Evolutionary conservation across 37 sponge, comb jelly and placozoan genomes (phyloP), one percentile per base, ranked within the genome.

Genomic region (Ianthella basta): DNA sequence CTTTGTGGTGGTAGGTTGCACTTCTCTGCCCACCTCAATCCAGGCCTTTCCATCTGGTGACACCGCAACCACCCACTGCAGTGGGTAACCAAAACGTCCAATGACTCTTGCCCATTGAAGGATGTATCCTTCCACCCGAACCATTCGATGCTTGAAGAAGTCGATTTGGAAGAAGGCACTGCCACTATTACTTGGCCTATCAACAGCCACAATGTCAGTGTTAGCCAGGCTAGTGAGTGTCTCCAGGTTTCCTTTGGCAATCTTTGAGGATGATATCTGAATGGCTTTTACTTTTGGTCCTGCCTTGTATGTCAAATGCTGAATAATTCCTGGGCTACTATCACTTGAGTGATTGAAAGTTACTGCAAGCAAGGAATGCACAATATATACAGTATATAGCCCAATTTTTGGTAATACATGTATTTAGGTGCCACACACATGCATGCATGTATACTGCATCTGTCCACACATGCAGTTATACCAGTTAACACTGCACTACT

Each of bases 71-170:
- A 33, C 20, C 68, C 83, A 82, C 25, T 64, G 37, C 53, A 24
- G 27, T 15, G 83, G 83, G 50, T 19, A 34, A 8, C 83, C 83
- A 44, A 38, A 56, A 13, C 25, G 60, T 23, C 83, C 83, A 75
- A 40, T 24, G 24, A 32, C 83, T 20, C 35, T 27, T 33, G 29
- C 5, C 32, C 83, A 82, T 13, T 65, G 65, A 39, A 82, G 83
- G 16, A 38, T 1, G 67, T 82, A 82, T 0, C 83, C 83, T 16
- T 18, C 32, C 27, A 82, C 38, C 4, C 32, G 18, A 65, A 82
- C 41, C 14, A 82, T 6, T 1, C 83, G 39, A 12, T 82, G 65
- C 67, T 27, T 40, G 39, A 18, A 30, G 15, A 82, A 64, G 54
- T 82, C 83, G 5, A 63, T 40, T 21, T 65, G 13, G 53, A 82